Base-by-base conservation (phyloP, 2,888 invertebrate species). In the Rhopalosiphum nymphaeae region DNA sequence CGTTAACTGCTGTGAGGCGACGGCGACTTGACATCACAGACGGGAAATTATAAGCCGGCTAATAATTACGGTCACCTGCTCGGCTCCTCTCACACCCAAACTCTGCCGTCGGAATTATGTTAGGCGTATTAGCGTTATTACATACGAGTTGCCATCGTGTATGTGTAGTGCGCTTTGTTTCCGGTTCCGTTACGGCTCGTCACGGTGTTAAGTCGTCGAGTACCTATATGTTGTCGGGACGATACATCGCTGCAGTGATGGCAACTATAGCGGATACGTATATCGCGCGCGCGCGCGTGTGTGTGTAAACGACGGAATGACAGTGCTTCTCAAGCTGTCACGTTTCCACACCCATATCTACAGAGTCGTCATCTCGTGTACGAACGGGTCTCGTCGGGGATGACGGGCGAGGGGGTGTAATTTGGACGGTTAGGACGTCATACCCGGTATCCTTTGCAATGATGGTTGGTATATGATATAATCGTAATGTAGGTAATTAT, bases 31-130 rank as follows among this genome's bases (percentile, higher is more conserved):
- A 88, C 88, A 53, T 88, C 13, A 9, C 78, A 36, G 88, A 88
- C 88, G 88, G 88, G 88, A 88, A 88, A 88, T 88, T 56, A 46
- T 86, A 29, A 56, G 53, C 88, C 56, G 56, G 26, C 88, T 16
- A 53, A 53, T 88, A 88, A 88, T 88, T 88, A 88, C 42, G 56
- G n/a, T 88, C 88, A 88, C 88, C 88, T 88, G 88, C 56, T 36
- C 53, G 16, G 0, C 36, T 88, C 53, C 10, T 25, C 53, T 25
- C 89, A 89, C 57, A 42, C 89, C 89, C 56, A 49, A 87, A 87
- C 21, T 9, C 49, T 29, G 87, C n/a, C 49, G 21, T 53, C 53
- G 36, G 78, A 21, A 78, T 42, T 42, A 3, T 78, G 36, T 78
- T 78, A 78, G 78, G 21, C 36, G n/a, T 67, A 67, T 67, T 67